Base-by-base conservation (phyloP, 2,113 vertebrate genomes). In the Crotalus viridis region DNA sequence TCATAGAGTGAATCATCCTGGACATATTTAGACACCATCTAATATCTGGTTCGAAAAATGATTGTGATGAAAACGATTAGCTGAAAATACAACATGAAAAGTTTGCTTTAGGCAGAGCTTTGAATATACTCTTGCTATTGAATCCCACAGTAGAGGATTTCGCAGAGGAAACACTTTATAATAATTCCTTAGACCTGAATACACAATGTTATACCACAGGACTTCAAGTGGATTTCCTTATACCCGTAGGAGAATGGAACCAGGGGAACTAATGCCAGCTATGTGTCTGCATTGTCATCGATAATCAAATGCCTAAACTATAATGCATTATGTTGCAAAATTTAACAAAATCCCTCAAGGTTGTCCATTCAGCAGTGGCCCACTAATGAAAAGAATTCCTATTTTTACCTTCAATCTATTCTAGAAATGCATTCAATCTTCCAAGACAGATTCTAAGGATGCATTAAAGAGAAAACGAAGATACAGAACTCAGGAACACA, bases 281-380 rank as follows among this genome's bases (percentile, higher is more conserved):
- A 0, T 87, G 69, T 39, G n/a, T 89, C 94, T 94, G 56, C 89
- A 85, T 89, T 96, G 91, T 92, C 93, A 91, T 59, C 92, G 94
- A 89, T 89, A 89, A 93, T 94, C 87, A 94, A 93, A 95, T 89
- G 88, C 90, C 19, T 85, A 26, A 57, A 90, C 10, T 95, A 94
- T 94, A 93, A 93, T 92, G 93, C 94, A 52, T 95, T 93, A 54
- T 0, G 0, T 92, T 94, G 33, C 33, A 19, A 15, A 81, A 19
- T 81, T 81, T 81, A 81, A 81, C 0, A 17, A 81, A 43, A 81
- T 43, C 33, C 74, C 33, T 81, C 74, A 43, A 33, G 74, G 17
- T 81, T 39, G 33, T 81, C 17, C 74, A 39, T 39, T 6, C 33
- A 81, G n/a, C 33, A 21, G 17, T 43, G 74, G 74, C 17, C n/a